A percentile compares a stretch with the other conserved stretches of the same genome.
These are phyloP conservation scores for Azorinus chamasolen DNA, from an alignment of 2,888 invertebrate species.

Conservation along the genomic window DNA sequence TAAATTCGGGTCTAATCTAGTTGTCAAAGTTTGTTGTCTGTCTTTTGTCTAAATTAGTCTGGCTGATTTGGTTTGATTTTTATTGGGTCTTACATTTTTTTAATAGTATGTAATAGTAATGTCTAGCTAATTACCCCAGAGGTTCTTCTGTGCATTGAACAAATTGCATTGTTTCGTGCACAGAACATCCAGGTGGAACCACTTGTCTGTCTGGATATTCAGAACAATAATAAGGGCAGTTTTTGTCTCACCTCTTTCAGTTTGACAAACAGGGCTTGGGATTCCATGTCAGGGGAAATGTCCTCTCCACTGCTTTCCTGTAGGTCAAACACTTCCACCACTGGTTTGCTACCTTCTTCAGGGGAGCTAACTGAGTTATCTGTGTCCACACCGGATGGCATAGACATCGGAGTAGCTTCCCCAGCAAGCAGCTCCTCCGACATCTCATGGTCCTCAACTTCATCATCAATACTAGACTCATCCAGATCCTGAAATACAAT, in stretches of 20 bases:
- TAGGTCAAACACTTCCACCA: slow-evolving; percentile 78
- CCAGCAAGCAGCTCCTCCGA: slow-evolving; percentile 75
- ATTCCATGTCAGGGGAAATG: slow-evolving; percentile 86
- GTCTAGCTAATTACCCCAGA: no score
- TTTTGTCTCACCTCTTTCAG: slow-evolving; percentile 84
- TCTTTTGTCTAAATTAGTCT: no score
- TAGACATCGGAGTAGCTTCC: slow-evolving; percentile 81
- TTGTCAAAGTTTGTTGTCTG: no score
- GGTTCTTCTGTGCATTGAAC: no score
- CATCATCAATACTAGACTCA: slow-evolving; percentile 69
- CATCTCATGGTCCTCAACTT: slow-evolving; percentile 60
- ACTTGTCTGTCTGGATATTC: no score
- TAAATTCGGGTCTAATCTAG: no score
- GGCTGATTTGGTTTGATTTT: no score
- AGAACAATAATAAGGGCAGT: no score
- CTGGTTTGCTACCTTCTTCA: slow-evolving; percentile 66
- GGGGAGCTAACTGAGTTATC: slow-evolving; percentile 75
- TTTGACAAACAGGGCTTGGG: slow-evolving; percentile 85
- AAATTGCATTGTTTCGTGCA: no score
- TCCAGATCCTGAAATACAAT: slow-evolving; percentile 65
- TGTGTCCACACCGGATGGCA: slow-evolving; percentile 72
- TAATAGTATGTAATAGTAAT: no score
- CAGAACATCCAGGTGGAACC: no score
- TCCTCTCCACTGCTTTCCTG: slow-evolving; percentile 85
- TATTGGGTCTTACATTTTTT: no score